Evolutionary conservation across 2,888 invertebrate species (phyloP).

Genomic region (Eupsilia transversa): DNA sequence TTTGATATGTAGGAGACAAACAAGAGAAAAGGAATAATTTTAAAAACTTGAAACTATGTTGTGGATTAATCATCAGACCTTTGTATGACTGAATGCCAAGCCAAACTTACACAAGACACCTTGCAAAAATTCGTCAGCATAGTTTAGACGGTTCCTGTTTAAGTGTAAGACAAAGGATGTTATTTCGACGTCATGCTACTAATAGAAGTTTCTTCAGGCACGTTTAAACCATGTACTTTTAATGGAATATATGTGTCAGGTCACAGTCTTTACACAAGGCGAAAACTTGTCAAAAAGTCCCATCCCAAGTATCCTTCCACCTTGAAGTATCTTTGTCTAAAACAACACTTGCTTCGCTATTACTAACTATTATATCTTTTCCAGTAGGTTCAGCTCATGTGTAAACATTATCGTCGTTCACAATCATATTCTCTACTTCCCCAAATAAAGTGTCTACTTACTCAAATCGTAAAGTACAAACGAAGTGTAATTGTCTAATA

Average conservation of each 20-base stretch:
- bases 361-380: background rate
- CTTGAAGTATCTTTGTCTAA: background rate
- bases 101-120: background rate
- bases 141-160: background rate
- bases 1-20: background rate
- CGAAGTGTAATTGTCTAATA: slow-evolving; percentile 23
- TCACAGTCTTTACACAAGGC: background rate
- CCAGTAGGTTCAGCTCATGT: background rate
- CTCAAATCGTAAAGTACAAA: slow-evolving; percentile 35
- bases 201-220: background rate
- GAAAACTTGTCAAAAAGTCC: slow-evolving; percentile 2
- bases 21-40: background rate
- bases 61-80: background rate
- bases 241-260: slow-evolving; percentile 24
- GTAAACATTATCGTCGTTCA: background rate
- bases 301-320: background rate
- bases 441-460: slow-evolving; percentile 6
- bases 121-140: background rate
- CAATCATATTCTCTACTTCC: slow-evolving; percentile 3
- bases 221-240: slow-evolving; percentile 18
- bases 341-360: background rate
- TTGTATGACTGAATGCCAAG: background rate
- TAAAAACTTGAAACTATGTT: background rate
- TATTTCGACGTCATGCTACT: background rate
- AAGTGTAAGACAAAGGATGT: background rate